phyloP scores from a whole-genome alignment of 2,797 vertebrate species.

The Oreochromis mossambicus region DNA sequence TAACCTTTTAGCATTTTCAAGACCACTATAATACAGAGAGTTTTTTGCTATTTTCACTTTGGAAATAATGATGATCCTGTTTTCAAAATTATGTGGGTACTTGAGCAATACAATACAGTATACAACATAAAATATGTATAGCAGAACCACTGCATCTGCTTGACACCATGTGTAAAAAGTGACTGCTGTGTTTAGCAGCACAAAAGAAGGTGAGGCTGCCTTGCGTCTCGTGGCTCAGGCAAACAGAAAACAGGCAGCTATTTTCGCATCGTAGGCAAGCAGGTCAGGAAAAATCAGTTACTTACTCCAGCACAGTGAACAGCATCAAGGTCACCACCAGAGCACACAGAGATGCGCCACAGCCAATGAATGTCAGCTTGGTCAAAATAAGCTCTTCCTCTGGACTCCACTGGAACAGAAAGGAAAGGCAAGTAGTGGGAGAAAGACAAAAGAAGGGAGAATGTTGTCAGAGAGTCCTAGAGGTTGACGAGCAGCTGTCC shows the following conservation, averaged over 20 bases:
- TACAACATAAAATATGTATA: neutral
- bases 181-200: neutral
- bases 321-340: constrained; percentile 83
- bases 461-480: neutral
- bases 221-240: neutral
- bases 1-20: neutral
- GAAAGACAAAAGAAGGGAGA: neutral
- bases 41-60: neutral
- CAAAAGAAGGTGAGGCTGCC: neutral
- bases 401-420: constrained; percentile 71
- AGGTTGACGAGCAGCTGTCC: neutral
- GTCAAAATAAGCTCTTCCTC: constrained; percentile 77
- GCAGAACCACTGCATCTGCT: neutral
- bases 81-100: neutral
- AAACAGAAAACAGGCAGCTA: neutral
- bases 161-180: neutral
- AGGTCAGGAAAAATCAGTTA: constrained; percentile 21
- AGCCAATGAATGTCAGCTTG: constrained; percentile 82
- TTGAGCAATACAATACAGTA: neutral
- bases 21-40: neutral
- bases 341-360: constrained; percentile 80
- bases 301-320: constrained; percentile 83
- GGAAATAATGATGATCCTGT: neutral
- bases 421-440: neutral
- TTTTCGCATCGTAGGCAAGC: neutral